Percentiles rank a stretch among this genome's conserved stretches.
Evolutionary conservation across 2,888 invertebrate genomes (phyloP).

Genomic region (Cephus rjabovi): DNA sequence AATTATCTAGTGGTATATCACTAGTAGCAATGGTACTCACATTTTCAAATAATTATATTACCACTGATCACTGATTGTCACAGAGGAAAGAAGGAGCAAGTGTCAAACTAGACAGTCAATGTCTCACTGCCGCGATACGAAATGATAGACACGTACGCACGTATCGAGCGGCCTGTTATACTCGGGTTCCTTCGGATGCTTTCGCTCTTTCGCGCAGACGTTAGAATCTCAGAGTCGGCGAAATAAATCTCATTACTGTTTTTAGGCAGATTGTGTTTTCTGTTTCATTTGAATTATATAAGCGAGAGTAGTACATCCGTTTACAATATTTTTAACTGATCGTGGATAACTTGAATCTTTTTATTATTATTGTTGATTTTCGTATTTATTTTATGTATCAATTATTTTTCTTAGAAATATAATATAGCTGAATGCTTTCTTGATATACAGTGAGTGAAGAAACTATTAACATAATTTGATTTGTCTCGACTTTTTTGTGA

Average conservation of each 20-base stretch:
- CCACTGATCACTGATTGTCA: neutral
- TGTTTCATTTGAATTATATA: neutral
- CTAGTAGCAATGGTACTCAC: neutral
- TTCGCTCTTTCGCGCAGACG: conserved; percentile 2
- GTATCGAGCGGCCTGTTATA: conserved; percentile 1
- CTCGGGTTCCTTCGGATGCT: conserved; percentile 2
- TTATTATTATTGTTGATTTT: neutral
- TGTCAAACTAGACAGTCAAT: neutral
- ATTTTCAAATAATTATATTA: neutral
- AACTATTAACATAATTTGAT: neutral
- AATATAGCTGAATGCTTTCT: neutral
- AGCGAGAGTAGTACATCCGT: neutral
- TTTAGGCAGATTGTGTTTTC: neutral
- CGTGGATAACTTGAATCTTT: neutral
- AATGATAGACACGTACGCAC: conserved; percentile 6
- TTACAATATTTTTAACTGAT: neutral
- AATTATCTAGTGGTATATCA: neutral
- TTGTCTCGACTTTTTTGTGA: neutral
- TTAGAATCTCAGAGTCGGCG: neutral
- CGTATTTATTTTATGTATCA: neutral
- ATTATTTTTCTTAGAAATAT: neutral
- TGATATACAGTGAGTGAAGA: neutral
- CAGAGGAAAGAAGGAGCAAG: neutral
- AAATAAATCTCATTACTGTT: neutral
- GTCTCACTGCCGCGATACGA: neutral